Evolutionary conservation across 2,113 vertebrate genomes (phyloP).

Genomic region (Coptodon bakossiorum): DNA sequence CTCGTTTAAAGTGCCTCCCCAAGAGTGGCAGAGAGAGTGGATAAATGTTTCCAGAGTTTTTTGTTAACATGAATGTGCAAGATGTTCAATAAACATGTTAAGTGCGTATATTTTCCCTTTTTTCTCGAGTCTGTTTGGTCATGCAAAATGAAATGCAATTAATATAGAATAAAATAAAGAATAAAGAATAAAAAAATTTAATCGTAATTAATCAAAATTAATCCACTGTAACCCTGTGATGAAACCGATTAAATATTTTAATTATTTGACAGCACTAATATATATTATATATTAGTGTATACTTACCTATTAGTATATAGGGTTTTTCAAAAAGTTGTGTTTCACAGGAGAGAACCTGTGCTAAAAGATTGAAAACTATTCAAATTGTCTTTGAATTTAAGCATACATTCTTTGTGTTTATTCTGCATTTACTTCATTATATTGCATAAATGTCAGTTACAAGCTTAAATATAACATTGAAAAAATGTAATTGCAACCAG

Average conservation of each 20-base stretch:
- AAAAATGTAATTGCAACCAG: background rate
- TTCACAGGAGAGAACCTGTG: background rate
- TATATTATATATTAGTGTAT: background rate
- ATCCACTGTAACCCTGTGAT: background rate
- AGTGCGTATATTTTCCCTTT: background rate
- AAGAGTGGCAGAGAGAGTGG: background rate
- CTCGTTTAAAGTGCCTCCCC: background rate
- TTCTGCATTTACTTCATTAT: background rate
- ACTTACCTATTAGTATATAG: background rate
- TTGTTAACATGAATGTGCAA: background rate
- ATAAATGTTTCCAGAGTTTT: background rate
- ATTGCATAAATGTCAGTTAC: background rate
- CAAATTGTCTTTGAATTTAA: background rate
- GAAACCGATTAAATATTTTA: background rate
- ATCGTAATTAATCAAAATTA: accelerated
- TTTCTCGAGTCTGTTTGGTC: background rate
- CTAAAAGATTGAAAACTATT: background rate
- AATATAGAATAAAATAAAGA: background rate
- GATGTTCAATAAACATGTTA: background rate
- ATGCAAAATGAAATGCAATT: background rate
- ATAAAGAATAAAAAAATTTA: too few species aligned
- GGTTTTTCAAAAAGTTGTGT: accelerated
- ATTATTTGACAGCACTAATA: background rate
- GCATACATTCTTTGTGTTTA: background rate
- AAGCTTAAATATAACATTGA: background rate